Evolutionary conservation across 2,113 vertebrate species (phyloP), one percentile per base, ranked within the genome.

Genomic region (Puntigrus tetrazona): DNA sequence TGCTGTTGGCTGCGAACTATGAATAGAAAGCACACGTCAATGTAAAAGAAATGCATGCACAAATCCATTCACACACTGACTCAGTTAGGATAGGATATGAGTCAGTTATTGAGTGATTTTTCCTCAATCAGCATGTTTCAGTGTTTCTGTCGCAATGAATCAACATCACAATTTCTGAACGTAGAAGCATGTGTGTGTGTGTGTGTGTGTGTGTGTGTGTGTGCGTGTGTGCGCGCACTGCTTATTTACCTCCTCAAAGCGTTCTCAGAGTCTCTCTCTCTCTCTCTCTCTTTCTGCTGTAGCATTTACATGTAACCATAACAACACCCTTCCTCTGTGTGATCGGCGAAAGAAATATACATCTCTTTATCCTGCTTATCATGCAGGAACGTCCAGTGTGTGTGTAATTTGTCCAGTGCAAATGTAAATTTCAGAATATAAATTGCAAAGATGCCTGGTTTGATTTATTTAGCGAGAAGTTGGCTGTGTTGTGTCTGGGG

Each of bases 231-330:
- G n/a, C n/a, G n/a, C n/a, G n/a, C 20, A n/a, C 13, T 34, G 20
- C 72, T 18, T 74, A 74, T 75, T 50, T 27, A 38, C 22, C n/a
- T 74, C 14, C 7, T 4, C 11, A 14, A 74, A 45, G 11, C 5
- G 1, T 16, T 74, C 41, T 74, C 7, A 10, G 65, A n/a, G n/a
- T n/a, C n/a, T n/a, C n/a, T n/a, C n/a, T n/a, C n/a, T 67, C 16
- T 25, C 34, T 34, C 52, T 47, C 43, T 43, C 8, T 22, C 1
- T 14, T n/a, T 55, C 41, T 52, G 74, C 31, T 1, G 31, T 67
- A 70, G 59, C 61, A 84, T 84, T 65, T n/a, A 18, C 83, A 84
- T 65, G 75, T 70, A 69, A 70, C 83, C 59, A 78, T 84, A 69
- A 70, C 74, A 78, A 80, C 78, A 22, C 55, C 36, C 29, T 27